Evolutionary conservation across 1,140 invertebrate genomes (phyloP), one percentile per base, ranked within the genome.

Genomic region (Saccostrea glomerata): DNA sequence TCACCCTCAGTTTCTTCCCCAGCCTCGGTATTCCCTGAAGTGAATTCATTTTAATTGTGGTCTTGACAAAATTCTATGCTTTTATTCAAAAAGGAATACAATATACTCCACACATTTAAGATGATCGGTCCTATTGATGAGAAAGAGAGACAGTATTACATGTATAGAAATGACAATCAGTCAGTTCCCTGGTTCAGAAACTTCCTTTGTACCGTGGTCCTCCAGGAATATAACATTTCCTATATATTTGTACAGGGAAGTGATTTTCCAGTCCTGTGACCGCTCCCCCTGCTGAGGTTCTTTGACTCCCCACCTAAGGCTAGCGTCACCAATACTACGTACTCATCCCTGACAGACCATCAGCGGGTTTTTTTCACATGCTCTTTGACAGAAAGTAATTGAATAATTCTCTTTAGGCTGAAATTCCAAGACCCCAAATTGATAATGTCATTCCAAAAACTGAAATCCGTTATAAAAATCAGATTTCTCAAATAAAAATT

Each of bases 401-500:
- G 11, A 77, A 77, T 30, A 36, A 77, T 77, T 36, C 12, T 77
- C 70, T 15, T 40, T 77, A 17, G 30, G 25, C 15, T 77, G 70
- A 15, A 25, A 77, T 77, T 77, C 70, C 25, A 25, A 30, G 25
- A 77, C 70, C 30, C 70, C 25, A 77, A 77, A 30, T 77, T 77
- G 70, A 77, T 77, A 77, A 77, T 15, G 70, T 25, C 70, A 77
- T 36, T 77, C 70, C 15, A 77, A 77, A 77, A 77, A 23, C 25
- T 25, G 70, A 77, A 77, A 77, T 77, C 30, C 70, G 11, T 30
- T 30, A 77, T 77, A 77, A 77, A 47, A 40, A 77, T 77, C 70
- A 77, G 25, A 77, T 30, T 77, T 77, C 70, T 77, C 70, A 77
- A 77, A 77, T 77, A 77, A 77, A 77, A 77, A 77, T 77, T 77